These are phyloP conservation scores for Leptosomus discolor DNA, from an alignment of 2,113 vertebrate genomes.

Conservation along the genomic window DNA sequence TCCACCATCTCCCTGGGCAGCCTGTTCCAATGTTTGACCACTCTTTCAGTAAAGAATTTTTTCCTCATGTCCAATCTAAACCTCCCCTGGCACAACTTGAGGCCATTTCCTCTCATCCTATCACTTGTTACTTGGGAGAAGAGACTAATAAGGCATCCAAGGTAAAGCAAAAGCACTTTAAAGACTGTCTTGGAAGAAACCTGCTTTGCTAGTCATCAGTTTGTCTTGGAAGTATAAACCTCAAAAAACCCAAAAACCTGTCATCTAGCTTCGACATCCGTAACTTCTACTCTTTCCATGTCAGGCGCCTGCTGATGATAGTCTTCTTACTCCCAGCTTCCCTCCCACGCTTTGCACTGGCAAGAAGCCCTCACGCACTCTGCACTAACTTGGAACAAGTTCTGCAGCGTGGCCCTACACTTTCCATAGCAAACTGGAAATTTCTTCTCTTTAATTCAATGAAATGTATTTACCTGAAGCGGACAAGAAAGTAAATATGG, in stretches of 20 bases:
- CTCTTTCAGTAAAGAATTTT: no score
- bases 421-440: constrained; percentile 37
- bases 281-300: background rate
- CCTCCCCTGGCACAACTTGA: no score
- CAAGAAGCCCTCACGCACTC: background rate
- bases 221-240: background rate
- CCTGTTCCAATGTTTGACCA: no score
- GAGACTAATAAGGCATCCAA: no score
- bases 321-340: background rate
- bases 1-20: no score
- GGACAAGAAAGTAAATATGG: constrained; percentile 43
- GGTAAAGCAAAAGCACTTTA: background rate
- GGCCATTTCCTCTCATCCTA: no score
- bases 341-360: constrained; percentile 10
- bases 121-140: no score
- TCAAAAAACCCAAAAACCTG: background rate
- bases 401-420: background rate
- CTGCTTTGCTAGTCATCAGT: background rate
- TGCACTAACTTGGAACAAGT: background rate
- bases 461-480: no score
- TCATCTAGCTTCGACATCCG: background rate
- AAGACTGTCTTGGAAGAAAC: background rate
- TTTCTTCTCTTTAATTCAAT: no score
- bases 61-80: no score
- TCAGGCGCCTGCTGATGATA: background rate